Percentiles rank a stretch among this genome's conserved stretches.
Conservation (phyloP, 2,113 vertebrate genomes). For the Geococcyx californianus region DNA sequence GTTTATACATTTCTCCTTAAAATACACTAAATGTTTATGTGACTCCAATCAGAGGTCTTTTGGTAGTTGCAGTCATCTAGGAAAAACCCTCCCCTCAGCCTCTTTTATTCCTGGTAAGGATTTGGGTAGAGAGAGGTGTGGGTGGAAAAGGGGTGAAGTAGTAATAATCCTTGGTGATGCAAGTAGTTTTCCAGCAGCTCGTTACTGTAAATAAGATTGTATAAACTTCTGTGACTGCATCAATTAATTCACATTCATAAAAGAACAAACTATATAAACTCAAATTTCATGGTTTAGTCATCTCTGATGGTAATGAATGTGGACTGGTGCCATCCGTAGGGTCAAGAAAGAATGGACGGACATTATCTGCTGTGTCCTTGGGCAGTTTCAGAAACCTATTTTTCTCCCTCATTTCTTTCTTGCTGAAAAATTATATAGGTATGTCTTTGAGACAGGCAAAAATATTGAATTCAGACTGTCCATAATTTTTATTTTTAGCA, state of each 20-base stretch:
- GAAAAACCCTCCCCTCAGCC: not conserved
- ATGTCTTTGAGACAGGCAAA: not conserved
- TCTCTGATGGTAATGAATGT: not conserved
- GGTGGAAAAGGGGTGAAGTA: not conserved
- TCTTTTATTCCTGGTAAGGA: not conserved
- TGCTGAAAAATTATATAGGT: not conserved
- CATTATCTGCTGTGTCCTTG: not conserved
- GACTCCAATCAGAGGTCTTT: not conserved
- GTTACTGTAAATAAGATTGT: not conserved
- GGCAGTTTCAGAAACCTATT: not conserved
- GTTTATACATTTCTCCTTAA: not conserved
- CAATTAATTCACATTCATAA: not conserved
- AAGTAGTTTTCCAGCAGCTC: not conserved
- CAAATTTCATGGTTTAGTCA: not conserved
- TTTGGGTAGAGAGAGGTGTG: too few relatives aligned
- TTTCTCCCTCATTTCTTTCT: not conserved
- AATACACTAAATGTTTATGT: not conserved
- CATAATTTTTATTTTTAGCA: not conserved
- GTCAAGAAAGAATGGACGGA: not conserved
- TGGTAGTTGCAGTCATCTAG: not conserved
- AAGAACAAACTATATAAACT: not conserved
- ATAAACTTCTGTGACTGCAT: not conserved
- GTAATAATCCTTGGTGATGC: not conserved
- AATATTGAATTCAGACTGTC: not conserved
- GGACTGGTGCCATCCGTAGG: fast-evolving